A percentile compares a stretch with the other conserved stretches of the same genome.
Evolutionary conservation across 2,113 vertebrate species (phyloP).

Genomic region (Chlorocebus sabaeus): DNA sequence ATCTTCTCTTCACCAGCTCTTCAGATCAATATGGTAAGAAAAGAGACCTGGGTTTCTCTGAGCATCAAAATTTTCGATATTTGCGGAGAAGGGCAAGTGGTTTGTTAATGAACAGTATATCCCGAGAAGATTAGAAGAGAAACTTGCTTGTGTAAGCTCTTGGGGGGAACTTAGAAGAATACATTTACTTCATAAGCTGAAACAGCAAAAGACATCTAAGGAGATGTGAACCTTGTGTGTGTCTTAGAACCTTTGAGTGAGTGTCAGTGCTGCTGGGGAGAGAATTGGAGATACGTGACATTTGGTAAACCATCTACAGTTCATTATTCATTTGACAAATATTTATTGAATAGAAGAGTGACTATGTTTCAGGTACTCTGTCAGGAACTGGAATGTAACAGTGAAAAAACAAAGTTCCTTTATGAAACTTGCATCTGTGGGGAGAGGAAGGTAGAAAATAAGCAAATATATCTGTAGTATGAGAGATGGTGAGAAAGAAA

Average conservation of each 20-base stretch:
- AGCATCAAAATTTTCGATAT: too few relatives aligned
- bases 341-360: not conserved
- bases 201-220: not conserved
- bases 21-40: constrained; percentile 80
- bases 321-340: not conserved
- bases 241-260: not conserved
- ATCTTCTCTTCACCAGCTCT: constrained; percentile 84
- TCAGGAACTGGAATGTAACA: not conserved
- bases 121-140: not conserved
- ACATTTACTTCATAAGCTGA: not conserved
- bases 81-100: not conserved
- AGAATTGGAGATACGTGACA: not conserved
- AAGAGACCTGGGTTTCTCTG: not conserved
- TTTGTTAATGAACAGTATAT: not conserved
- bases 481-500: not conserved
- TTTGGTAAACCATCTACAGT: not conserved
- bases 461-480: not conserved
- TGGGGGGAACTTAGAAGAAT: not conserved
- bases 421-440: not conserved
- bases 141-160: not conserved
- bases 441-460: not conserved
- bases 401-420: not conserved
- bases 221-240: not conserved
- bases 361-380: not conserved
- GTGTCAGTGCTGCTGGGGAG: not conserved